Conservation (phyloP, 1,140 invertebrate species). For the Oncopodura yosiiana region DNA sequence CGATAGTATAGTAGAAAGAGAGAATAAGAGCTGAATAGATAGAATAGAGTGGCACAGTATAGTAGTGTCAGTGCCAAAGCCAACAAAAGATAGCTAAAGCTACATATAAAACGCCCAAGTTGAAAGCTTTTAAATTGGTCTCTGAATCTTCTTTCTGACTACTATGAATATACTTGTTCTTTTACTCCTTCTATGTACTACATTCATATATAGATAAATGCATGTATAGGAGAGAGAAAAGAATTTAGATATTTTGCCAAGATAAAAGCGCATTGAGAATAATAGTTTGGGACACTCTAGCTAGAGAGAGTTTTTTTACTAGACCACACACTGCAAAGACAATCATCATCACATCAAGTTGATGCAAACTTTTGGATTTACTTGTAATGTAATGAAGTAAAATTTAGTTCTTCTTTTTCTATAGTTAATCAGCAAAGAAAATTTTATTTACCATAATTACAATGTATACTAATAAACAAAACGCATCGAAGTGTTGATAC, state of each 20-base stretch:
- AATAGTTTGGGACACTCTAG: conserved; percentile 29
- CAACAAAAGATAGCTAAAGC: too few species aligned
- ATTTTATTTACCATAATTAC: too few species aligned
- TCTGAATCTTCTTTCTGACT: conserved; percentile 10
- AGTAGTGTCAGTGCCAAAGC: background rate
- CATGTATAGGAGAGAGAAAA: too few species aligned
- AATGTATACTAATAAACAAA: too few species aligned
- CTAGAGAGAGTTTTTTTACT: conserved; percentile 20
- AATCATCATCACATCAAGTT: too few species aligned
- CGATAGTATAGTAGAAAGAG: background rate
- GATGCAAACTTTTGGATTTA: too few species aligned
- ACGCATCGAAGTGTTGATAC: too few species aligned
- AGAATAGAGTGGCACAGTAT: background rate
- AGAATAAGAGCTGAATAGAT: background rate
- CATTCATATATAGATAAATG: too few species aligned
- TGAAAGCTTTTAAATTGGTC: conserved; percentile 33
- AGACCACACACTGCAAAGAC: background rate
- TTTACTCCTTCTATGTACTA: conserved; percentile 8
- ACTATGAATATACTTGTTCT: background rate
- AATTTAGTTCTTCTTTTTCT: too few species aligned
- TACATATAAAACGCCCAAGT: conserved; percentile 28
- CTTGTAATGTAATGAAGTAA: too few species aligned
- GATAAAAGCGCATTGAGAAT: conserved; percentile 30
- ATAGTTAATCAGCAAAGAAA: too few species aligned
- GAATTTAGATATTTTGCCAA: conserved; percentile 31